Evolutionary conservation across 2,797 vertebrate species (phyloP).

Genomic region (Hylomyscus alleni): DNA sequence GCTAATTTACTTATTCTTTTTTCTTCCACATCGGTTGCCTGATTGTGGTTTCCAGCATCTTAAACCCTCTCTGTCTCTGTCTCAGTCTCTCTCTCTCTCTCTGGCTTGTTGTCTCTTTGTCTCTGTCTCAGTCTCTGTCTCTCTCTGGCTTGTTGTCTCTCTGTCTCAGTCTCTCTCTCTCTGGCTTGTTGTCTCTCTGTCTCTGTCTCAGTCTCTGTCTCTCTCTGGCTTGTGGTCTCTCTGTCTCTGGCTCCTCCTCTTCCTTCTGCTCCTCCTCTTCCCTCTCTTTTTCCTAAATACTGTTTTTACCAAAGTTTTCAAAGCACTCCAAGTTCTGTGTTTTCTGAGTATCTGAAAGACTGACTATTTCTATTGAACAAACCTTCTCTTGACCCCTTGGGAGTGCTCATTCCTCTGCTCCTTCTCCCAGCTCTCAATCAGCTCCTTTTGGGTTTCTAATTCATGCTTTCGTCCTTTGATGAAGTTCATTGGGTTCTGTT

Average conservation of each 20-base stretch:
- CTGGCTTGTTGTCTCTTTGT: too few species aligned
- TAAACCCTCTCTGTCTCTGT: background rate
- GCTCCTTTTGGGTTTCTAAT: background rate
- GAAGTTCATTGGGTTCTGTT: background rate
- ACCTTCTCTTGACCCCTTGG: background rate
- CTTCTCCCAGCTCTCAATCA: background rate
- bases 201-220: too few species aligned
- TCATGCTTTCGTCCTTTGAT: background rate
- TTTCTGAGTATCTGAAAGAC: background rate
- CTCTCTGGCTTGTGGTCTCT: too few species aligned
- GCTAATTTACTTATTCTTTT: background rate
- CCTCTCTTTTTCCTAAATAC: background rate
- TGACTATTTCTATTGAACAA: background rate
- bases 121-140: too few species aligned
- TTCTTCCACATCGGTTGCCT: background rate
- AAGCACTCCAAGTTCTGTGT: background rate
- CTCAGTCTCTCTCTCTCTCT: background rate
- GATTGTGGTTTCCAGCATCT: background rate
- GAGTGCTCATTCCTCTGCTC: fast-evolving
- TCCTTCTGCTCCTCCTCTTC: background rate
- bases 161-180: background rate
- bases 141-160: too few species aligned
- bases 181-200: too few species aligned
- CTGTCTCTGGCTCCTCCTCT: background rate
- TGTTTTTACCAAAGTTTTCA: background rate